Base-by-base conservation (phyloP, 2,888 invertebrate species). In the Corythucha ciliata region DNA sequence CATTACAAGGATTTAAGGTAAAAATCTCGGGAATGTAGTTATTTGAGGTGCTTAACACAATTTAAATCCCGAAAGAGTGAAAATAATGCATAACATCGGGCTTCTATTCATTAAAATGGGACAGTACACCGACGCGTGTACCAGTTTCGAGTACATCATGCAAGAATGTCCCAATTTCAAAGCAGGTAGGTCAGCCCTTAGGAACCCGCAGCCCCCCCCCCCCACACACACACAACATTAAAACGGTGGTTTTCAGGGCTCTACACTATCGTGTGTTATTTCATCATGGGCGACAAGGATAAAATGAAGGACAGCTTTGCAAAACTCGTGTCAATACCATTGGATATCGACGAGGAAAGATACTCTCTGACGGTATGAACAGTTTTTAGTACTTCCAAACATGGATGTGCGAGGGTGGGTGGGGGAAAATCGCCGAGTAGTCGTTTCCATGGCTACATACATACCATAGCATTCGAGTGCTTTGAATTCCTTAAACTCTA, bases 51-150 rank as follows among this genome's bases (percentile, higher is more conserved):
- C 54, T 58, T 37, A 42, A 12, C 22, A 22, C 26, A 41, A 50
- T 55, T 48, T 48, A 57, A 58, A 55, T 7, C 18, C 55, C 64
- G 67, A 20, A 63, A 88, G 90, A 66, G 84, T 90, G 63, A 93
- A 92, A 72, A 92, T 98, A 59, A 93, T 96, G 80, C 94, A 96
- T 70, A 98, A 98, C 66, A 97, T 98, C 64, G 92, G 90, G 0
- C 79, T 94, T 57, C 77, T 94, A 21, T 86, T 97, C 66, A 88
- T 97, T 21, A 86, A 89, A 65, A 88, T 96, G 86, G 91, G 91
- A 24, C 92, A 94, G 68, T 92, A 92, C 69, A 85, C 86, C 47
- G 97, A 98, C 67, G 97, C 98, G 0, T 85, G 93, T 39, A 87
- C 88, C 3, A 92, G 91, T 63, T 92, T 98, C 69, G 97, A 98